These are phyloP conservation scores for Moxostoma hubbsi DNA, from an alignment of 2,797 vertebrate genomes.

Conservation along the genomic window DNA sequence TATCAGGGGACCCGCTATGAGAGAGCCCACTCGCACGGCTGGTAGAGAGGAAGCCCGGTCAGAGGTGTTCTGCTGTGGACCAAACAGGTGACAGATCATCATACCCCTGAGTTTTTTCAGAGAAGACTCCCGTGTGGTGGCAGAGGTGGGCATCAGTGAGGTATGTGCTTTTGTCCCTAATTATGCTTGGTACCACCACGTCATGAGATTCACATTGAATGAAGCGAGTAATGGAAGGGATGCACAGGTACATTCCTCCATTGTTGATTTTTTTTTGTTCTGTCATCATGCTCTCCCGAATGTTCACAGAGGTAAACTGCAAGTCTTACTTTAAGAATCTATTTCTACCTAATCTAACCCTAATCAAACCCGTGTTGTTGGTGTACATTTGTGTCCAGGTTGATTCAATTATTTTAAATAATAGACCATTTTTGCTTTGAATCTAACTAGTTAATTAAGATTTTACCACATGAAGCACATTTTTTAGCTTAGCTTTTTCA, in stretches of 20 bases:
- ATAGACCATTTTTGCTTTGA: too few relatives aligned
- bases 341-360: background rate
- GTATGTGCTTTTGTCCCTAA: conserved; percentile 38
- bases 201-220: conserved; percentile 60
- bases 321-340: background rate
- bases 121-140: conserved; percentile 39
- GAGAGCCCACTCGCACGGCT: conserved; percentile 69
- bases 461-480: too few relatives aligned
- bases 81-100: conserved; percentile 58
- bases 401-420: too few relatives aligned
- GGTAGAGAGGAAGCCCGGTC: conserved; percentile 52
- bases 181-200: conserved; percentile 56
- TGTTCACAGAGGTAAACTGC: background rate
- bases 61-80: conserved; percentile 59
- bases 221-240: background rate
- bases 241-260: conserved; percentile 20
- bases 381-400: too few relatives aligned
- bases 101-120: conserved; percentile 9
- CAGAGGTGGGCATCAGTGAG: conserved; percentile 18
- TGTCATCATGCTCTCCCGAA: background rate
- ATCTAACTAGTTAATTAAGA: too few relatives aligned
- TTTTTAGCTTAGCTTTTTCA: too few relatives aligned
- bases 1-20: conserved; percentile 79
- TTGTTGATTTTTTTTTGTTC: background rate
- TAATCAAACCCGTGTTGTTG: too few relatives aligned